Conservation (phyloP, 2,113 vertebrate genomes). For the Bettongia penicillata region DNA sequence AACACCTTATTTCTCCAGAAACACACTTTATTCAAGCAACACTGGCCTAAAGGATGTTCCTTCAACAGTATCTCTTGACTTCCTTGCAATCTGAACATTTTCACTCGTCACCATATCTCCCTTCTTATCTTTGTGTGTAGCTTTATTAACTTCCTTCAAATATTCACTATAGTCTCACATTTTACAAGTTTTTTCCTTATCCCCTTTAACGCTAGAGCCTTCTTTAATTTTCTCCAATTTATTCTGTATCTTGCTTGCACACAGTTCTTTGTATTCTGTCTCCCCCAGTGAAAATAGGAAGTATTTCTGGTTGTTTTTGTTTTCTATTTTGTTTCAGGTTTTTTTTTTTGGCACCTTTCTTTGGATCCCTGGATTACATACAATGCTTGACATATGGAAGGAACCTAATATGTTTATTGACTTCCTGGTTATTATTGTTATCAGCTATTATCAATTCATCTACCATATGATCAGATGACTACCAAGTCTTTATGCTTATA, state of each 20-base stretch:
- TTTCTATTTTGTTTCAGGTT: neutral
- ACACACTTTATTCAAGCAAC: neutral
- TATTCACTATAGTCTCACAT: neutral
- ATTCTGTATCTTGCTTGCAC: neutral
- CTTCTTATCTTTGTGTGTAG: neutral
- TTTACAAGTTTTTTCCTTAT: neutral
- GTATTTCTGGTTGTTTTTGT: accelerated
- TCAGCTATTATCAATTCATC: neutral
- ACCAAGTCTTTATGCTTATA: neutral
- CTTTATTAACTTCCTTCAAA: neutral
- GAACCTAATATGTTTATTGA: neutral
- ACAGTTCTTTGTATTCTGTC: neutral
- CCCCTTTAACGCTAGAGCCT: neutral
- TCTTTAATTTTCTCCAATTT: neutral
- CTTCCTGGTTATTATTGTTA: neutral
- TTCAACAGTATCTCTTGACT: neutral
- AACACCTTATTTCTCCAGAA: neutral
- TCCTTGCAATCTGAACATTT: neutral
- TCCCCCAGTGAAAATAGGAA: neutral
- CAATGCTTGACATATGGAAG: neutral
- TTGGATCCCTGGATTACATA: neutral
- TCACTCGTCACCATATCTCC: neutral
- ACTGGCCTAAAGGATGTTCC: neutral
- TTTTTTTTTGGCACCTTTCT: neutral
- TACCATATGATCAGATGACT: neutral